Conservation (phyloP, 1,140 invertebrate genomes). For the Melipona quadrifasciata region DNA sequence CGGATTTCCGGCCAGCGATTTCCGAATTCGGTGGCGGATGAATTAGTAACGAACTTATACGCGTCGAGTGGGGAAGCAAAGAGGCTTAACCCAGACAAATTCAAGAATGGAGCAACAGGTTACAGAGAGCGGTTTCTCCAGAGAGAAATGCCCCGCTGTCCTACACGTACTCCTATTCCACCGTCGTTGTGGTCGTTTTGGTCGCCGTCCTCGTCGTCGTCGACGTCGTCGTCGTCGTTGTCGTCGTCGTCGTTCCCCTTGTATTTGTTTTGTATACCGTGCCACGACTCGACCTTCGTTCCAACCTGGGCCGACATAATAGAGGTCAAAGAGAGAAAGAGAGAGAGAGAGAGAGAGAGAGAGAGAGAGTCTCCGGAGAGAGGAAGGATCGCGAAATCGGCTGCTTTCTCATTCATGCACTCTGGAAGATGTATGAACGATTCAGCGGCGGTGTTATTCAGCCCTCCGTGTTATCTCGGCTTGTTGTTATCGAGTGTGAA, state of each 20-base stretch:
- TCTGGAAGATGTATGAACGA: background rate
- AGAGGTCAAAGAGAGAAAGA: background rate
- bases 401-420: slow-evolving; percentile 12
- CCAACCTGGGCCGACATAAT: slow-evolving; percentile 9
- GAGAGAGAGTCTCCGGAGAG: background rate
- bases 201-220: background rate
- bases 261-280: slow-evolving; percentile 36
- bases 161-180: background rate
- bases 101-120: slow-evolving; percentile 71
- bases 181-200: background rate
- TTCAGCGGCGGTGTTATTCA: background rate
- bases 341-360: background rate
- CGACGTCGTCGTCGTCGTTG: slow-evolving; percentile 21
- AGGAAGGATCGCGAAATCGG: slow-evolving; percentile 1
- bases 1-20: slow-evolving; percentile 59
- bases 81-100: slow-evolving; percentile 67
- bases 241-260: background rate
- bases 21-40: slow-evolving; percentile 57
- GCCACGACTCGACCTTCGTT: slow-evolving; percentile 27
- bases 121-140: slow-evolving; percentile 52
- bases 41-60: slow-evolving; percentile 63
- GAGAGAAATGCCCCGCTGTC: slow-evolving; percentile 40
- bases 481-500: background rate
- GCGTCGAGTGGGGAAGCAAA: slow-evolving; percentile 25
- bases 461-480: background rate